phyloP scores from a whole-genome alignment of 1,140 invertebrate genomes.

The Apis cerana region DNA sequence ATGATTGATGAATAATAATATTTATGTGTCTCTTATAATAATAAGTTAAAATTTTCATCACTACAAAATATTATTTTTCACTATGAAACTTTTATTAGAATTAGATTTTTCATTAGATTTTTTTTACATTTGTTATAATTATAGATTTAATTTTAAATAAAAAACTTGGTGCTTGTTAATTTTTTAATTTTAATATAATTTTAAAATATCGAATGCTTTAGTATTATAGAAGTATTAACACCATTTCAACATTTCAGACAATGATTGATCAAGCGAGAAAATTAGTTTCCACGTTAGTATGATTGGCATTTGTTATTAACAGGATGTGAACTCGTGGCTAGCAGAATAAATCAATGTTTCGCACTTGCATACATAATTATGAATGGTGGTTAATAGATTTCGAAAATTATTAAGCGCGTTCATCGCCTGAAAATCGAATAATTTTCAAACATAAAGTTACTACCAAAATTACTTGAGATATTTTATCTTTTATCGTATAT shows the following conservation, averaged over 20 bases:
- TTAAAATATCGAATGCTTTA: neutral
- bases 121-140: no score
- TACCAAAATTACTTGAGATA: neutral
- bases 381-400: conserved; percentile 40
- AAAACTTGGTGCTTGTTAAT: no score
- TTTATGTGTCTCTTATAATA: neutral
- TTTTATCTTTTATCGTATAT: neutral
- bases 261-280: conserved; percentile 41
- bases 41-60: neutral
- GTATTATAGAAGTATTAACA: neutral
- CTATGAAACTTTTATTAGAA: no score
- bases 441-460: neutral
- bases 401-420: conserved; percentile 38
- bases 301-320: conserved; percentile 26
- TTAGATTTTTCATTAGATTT: no score
- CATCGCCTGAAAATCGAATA: neutral
- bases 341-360: conserved; percentile 35
- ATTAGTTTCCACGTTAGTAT: conserved; percentile 29
- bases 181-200: no score
- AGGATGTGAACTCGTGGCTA: conserved; percentile 5
- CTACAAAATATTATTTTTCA: no score
- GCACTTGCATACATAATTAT: conserved; percentile 12
- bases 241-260: neutral
- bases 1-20: conserved; percentile 3
- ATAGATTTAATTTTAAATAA: no score